Evolutionary conservation across 2,113 vertebrate genomes (phyloP), one percentile per base, ranked within the genome.

Genomic region (Plestiodon gilberti): DNA sequence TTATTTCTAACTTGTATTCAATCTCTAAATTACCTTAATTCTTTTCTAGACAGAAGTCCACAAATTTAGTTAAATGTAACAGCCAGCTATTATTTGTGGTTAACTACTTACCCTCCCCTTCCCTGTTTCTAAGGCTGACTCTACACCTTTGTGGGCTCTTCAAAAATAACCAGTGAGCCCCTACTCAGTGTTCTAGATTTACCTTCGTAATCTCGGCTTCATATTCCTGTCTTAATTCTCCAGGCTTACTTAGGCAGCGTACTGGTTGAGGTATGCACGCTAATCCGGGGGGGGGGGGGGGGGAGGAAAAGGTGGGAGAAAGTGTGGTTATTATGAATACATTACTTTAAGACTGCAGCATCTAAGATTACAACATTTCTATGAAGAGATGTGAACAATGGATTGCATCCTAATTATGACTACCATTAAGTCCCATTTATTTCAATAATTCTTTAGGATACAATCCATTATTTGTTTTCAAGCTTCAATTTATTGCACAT

Each of bases 121-220:
- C 20, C 13, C 38, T 48, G 23, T 57, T 71, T 28, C 28, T 33
- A 70, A 11, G 8, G 18, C 0, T 73, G 40, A 8, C 33, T 57
- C n/a, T 25, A 81, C 8, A n/a, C 43, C n/a, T 59, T 38, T 78
- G 52, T 55, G 61, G 38, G 35, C 8, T 9, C 28, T 73, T 62
- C 9, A 22, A 73, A 81, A 71, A 64, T 18, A 73, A 62, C 18
- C 33, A 81, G 22, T 62, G 14, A 20, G 4, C 4, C 0, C n/a
- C 69, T 35, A 73, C 30, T 69, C 69, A 81, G 25, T 8, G 92
- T 70, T 93, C 87, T 65, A 86, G 40, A 89, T 92, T 85, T 92
- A 97, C 97, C 96, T 97, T 97, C 80, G 93, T 97, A 89, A 97
- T 95, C 69, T 97, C 97, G 67, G 96, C 97, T 92, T 97, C 97